Conservation (phyloP, 2,797 vertebrate species). For the Iguana delicatissima region DNA sequence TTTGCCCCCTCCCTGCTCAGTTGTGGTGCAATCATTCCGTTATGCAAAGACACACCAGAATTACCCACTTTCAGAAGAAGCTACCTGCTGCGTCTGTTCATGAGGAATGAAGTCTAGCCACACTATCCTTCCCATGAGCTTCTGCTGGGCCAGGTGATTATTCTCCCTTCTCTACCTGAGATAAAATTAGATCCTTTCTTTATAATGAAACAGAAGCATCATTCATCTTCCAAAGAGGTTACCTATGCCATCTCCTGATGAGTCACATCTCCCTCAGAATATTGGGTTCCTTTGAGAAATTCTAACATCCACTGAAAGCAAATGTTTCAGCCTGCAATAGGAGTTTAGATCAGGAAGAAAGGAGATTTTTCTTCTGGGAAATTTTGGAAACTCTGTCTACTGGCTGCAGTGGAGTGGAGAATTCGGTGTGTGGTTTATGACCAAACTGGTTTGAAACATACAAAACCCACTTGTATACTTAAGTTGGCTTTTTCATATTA, state of each 20-base stretch:
- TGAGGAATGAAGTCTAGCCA: too few species aligned
- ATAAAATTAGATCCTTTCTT: background rate
- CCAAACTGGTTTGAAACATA: background rate
- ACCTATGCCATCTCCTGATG: background rate
- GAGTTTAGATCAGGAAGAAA: background rate
- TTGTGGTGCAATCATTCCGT: background rate
- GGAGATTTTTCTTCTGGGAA: background rate
- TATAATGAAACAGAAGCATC: background rate
- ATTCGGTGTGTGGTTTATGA: background rate
- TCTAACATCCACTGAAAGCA: background rate
- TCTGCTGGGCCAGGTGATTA: background rate
- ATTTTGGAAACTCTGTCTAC: accelerated
- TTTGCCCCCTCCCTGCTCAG: background rate
- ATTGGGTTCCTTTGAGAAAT: background rate
- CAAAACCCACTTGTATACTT: background rate
- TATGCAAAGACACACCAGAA: background rate
- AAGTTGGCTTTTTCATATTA: background rate
- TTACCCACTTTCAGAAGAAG: too few species aligned
- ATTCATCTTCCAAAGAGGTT: background rate
- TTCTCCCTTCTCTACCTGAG: background rate
- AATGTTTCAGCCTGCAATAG: background rate
- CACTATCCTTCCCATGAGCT: background rate
- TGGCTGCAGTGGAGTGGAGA: background rate
- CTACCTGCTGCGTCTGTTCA: too few species aligned
- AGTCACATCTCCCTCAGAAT: background rate